Conservation (phyloP, 2,113 vertebrate species). For the Silurus glanis region DNA sequence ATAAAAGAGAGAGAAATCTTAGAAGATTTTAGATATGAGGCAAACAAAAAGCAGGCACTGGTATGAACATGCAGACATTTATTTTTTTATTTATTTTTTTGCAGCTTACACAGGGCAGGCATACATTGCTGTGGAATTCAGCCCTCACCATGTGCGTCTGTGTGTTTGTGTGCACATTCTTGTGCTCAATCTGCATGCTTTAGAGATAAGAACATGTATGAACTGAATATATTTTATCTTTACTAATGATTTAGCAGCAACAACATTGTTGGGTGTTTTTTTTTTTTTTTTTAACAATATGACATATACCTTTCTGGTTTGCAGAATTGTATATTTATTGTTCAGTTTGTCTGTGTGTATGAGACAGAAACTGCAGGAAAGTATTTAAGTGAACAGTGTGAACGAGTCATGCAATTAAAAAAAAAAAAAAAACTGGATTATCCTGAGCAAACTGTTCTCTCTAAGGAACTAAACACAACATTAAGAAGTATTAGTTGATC, state of each 20-base stretch:
- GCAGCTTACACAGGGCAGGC: not conserved
- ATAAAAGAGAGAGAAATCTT: not conserved
- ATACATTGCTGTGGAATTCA: not conserved
- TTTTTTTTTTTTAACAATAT: not conserved
- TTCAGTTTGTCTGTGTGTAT: not conserved
- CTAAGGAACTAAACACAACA: not conserved
- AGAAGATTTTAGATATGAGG: not conserved
- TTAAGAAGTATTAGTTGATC: not conserved
- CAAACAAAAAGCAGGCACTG: not conserved
- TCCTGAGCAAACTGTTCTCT: not conserved
- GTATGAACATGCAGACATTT: not conserved
- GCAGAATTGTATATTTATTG: not conserved
- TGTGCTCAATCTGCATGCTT: not conserved
- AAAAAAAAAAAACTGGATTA: not conserved
- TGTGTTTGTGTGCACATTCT: not conserved
- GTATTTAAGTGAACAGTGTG: not conserved
- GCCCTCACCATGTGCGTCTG: not conserved
- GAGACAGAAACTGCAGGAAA: not conserved
- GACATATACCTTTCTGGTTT: not conserved
- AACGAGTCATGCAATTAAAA: not conserved
- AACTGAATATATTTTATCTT: not conserved
- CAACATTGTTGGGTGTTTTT: not conserved
- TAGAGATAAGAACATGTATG: not conserved
- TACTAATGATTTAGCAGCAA: not conserved
- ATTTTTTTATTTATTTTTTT: not conserved